These are phyloP conservation scores for Sminthurides aquaticus DNA, from an alignment of 2,888 invertebrate genomes.

Conservation along the genomic window DNA sequence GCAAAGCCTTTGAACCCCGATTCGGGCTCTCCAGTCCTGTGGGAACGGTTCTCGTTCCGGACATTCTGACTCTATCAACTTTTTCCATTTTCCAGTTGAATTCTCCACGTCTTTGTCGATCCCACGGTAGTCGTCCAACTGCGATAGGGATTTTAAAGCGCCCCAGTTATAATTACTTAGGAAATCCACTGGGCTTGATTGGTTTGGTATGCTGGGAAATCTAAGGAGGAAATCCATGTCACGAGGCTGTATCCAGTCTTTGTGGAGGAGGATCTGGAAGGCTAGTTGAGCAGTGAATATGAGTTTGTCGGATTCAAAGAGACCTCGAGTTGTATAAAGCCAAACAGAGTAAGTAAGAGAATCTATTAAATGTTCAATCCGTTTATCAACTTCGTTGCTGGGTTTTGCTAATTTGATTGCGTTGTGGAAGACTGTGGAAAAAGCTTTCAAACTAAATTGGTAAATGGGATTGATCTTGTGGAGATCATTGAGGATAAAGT, in stretches of 20 bases:
- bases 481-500: conserved; percentile 90
- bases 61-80: conserved; percentile 87
- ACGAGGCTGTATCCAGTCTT: conserved; percentile 71
- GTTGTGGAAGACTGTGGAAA: conserved; percentile 51
- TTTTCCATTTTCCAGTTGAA: conserved; percentile 94
- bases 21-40: conserved; percentile 96
- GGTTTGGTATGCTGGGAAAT: conserved; percentile 85
- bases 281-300: conserved; percentile 95
- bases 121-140: conserved; percentile 76
- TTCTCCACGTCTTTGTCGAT: conserved; percentile 90
- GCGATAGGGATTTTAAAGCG: conserved; percentile 81
- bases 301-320: conserved; percentile 93
- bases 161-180: conserved; percentile 89
- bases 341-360: conserved; percentile 91
- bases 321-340: conserved; percentile 85
- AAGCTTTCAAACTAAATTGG: conserved; percentile 88
- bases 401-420: conserved; percentile 83
- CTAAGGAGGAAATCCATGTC: conserved; percentile 88
- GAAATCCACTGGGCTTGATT: conserved; percentile 90
- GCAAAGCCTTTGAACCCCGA: conserved; percentile 83
- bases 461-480: conserved; percentile 95
- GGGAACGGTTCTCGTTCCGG: conserved; percentile 95
- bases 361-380: conserved; percentile 84
- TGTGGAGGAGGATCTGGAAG: conserved; percentile 81
- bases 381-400: conserved; percentile 64